A percentile compares a stretch with the other conserved stretches of the same genome.
These are phyloP conservation scores for Leucophora obtusa DNA, from an alignment of 2,888 invertebrate genomes.

Conservation along the genomic window DNA sequence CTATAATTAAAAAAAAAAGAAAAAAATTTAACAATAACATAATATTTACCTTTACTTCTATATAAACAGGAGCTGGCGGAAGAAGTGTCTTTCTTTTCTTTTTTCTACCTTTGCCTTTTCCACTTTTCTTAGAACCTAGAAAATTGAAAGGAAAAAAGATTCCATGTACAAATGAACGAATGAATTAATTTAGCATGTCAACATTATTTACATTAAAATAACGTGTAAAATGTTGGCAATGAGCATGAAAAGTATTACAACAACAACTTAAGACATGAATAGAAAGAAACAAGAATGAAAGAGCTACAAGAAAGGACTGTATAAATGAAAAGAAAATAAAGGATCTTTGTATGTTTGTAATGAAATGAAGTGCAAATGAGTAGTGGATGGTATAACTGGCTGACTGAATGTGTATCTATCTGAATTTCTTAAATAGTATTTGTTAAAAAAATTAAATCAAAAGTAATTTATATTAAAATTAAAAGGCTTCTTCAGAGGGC, in stretches of 20 bases:
- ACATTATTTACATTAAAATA: conserved; percentile 41
- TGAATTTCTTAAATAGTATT: conserved; percentile 19
- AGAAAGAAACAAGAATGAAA: neutral
- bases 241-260: neutral
- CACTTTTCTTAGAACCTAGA: conserved; percentile 68
- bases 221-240: conserved; percentile 40
- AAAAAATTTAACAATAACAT: too few species aligned
- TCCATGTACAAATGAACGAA: neutral
- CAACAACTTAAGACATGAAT: conserved; percentile 11
- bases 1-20: too few species aligned
- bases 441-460: conserved; percentile 28
- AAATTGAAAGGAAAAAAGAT: conserved; percentile 20
- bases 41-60: conserved; percentile 76
- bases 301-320: neutral
- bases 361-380: neutral
- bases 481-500: conserved; percentile 9
- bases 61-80: conserved; percentile 71
- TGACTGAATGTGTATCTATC: conserved; percentile 12
- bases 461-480: conserved; percentile 54
- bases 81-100: conserved; percentile 74
- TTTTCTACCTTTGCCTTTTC: conserved; percentile 69
- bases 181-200: conserved; percentile 44
- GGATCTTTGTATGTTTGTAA: neutral
- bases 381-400: neutral
- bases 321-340: neutral